Evolutionary conservation across 1,140 invertebrate genomes (phyloP).

Genomic region (Listronotus bonariensis): DNA sequence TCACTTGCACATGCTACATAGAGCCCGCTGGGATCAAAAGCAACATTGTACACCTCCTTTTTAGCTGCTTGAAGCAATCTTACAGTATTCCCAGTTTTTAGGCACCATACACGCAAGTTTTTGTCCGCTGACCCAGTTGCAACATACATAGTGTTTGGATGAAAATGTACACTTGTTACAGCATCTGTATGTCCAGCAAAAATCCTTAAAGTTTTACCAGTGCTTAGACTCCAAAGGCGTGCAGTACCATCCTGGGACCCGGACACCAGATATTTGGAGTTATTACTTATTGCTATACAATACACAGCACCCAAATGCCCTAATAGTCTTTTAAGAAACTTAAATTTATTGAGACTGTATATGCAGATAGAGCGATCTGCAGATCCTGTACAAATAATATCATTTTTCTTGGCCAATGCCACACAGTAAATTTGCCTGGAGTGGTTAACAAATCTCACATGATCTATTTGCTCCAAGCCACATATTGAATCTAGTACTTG

Average conservation of each 20-base stretch:
- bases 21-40: conserved; percentile 74
- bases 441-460: conserved; percentile 47
- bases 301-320: conserved; percentile 88
- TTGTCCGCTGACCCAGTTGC: conserved; percentile 73
- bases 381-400: conserved; percentile 46
- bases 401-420: conserved; percentile 35
- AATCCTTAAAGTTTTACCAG: conserved; percentile 76
- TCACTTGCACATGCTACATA: conserved; percentile 72
- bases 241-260: conserved; percentile 85
- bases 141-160: conserved; percentile 71
- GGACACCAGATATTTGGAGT: conserved; percentile 75
- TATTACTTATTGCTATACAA: conserved; percentile 77
- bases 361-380: conserved; percentile 46
- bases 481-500: conserved; percentile 38
- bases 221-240: conserved; percentile 82
- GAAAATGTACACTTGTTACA: conserved; percentile 78
- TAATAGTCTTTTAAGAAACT: conserved; percentile 56
- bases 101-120: conserved; percentile 68
- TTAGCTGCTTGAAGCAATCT: conserved; percentile 66
- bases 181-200: conserved; percentile 83
- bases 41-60: conserved; percentile 64
- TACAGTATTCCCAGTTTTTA: conserved; percentile 65
- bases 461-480: conserved; percentile 28
- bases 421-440: conserved; percentile 47
- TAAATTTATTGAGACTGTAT: conserved; percentile 40